A percentile compares a stretch with the other conserved stretches of the same genome.
These are phyloP conservation scores for Lasioglossum morio DNA, from an alignment of 2,888 invertebrate genomes.

Conservation along the genomic window DNA sequence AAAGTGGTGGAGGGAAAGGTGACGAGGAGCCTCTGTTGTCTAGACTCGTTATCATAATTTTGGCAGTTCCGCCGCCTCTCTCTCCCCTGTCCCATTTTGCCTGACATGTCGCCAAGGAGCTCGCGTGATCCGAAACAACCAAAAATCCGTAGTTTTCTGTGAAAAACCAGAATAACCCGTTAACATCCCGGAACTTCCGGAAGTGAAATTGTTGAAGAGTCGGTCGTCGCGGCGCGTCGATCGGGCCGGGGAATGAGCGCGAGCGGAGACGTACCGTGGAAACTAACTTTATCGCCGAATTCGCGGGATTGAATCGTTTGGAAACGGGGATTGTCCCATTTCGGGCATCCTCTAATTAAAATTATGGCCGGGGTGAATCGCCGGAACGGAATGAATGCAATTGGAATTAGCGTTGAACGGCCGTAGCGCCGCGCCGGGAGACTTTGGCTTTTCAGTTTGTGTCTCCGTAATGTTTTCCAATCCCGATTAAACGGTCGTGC, in stretches of 20 bases:
- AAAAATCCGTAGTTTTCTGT: background rate
- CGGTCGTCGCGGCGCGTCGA: background rate
- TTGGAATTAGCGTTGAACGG: background rate
- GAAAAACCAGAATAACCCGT: background rate
- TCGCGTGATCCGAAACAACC: no score
- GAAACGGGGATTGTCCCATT: slow-evolving; percentile 9
- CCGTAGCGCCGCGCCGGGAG: background rate
- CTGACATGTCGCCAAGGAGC: no score
- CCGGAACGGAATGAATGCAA: slow-evolving; percentile 21
- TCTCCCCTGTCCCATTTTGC: no score
- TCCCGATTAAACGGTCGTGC: background rate
- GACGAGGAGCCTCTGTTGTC: no score
- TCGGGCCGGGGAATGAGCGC: background rate
- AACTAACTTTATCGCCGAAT: slow-evolving; percentile 19
- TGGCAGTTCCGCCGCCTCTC: no score
- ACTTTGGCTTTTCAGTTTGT: slow-evolving; percentile 7
- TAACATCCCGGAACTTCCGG: slow-evolving; percentile 15
- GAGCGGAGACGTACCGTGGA: background rate
- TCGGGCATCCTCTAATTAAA: slow-evolving; percentile 26
- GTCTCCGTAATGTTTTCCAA: background rate
- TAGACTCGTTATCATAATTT: no score
- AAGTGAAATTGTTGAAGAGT: background rate
- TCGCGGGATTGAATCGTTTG: slow-evolving; percentile 20
- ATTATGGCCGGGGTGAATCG: slow-evolving; percentile 16
- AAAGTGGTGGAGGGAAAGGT: no score